phyloP scores from a whole-genome alignment of 2,888 invertebrate genomes.

The Tolmerus cingulatus region DNA sequence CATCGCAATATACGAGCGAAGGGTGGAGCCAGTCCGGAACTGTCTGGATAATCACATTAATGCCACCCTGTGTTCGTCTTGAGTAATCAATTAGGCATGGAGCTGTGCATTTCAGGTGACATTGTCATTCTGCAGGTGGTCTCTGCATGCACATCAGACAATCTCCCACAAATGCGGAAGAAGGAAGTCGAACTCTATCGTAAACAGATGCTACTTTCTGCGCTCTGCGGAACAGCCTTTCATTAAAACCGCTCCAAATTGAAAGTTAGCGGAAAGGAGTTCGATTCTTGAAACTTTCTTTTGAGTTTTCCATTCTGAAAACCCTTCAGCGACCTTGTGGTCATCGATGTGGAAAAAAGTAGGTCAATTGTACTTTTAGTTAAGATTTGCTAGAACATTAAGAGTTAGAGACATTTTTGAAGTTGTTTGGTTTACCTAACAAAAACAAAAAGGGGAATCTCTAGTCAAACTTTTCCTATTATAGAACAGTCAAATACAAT shows the following conservation, averaged over 20 bases:
- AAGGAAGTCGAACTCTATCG: background rate
- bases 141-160: background rate
- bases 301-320: background rate
- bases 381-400: background rate
- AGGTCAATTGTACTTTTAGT: background rate
- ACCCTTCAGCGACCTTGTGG: background rate
- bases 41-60: background rate
- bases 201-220: background rate
- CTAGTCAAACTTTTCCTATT: background rate
- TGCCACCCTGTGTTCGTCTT: background rate
- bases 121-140: background rate
- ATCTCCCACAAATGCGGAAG: background rate
- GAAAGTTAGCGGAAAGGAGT: background rate
- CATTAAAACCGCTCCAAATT: background rate
- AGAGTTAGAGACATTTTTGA: background rate
- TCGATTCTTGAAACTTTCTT: background rate
- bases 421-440: background rate
- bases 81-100: background rate
- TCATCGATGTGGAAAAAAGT: background rate
- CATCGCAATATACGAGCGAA: background rate
- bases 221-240: background rate
- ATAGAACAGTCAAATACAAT: background rate
- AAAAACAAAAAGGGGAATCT: background rate
- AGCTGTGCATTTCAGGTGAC: background rate
- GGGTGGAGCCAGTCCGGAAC: background rate